Evolutionary conservation across 2,113 vertebrate genomes (phyloP).

Genomic region (Meriones unguiculatus): DNA sequence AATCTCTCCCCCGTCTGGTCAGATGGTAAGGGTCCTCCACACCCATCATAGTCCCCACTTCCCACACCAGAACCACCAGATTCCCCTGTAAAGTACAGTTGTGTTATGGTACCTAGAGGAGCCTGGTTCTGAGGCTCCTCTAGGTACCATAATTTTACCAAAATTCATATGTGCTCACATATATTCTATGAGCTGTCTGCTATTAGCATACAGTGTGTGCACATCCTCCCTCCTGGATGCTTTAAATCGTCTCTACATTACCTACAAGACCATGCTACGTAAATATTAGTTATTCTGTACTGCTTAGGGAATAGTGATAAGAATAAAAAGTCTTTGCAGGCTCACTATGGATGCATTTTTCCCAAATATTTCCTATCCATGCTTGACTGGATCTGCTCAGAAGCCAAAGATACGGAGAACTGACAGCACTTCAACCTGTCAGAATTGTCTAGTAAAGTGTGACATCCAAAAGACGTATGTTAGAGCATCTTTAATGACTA

Average conservation of each 20-base stretch:
- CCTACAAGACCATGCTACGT: neutral
- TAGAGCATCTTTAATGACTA: constrained; percentile 32
- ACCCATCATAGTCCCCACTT: neutral
- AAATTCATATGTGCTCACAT: neutral
- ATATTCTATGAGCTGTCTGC: neutral
- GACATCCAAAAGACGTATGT: neutral
- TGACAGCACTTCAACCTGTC: constrained; percentile 28
- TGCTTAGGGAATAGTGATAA: neutral
- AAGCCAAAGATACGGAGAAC: neutral
- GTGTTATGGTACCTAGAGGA: neutral
- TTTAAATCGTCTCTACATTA: neutral
- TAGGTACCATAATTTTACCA: too few relatives aligned
- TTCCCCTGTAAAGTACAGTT: neutral
- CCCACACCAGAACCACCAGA: neutral
- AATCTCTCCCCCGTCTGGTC: neutral
- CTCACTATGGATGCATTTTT: neutral
- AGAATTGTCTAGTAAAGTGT: constrained; percentile 17
- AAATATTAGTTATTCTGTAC: neutral
- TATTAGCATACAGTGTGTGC: neutral
- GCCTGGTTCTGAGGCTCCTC: neutral
- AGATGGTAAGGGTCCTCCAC: neutral
- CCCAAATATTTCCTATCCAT: neutral
- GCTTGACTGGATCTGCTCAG: neutral
- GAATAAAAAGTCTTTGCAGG: neutral
- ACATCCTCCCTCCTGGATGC: neutral